Evolutionary conservation across 2,113 vertebrate genomes (phyloP).

Genomic region (Cheirogaleus medius): DNA sequence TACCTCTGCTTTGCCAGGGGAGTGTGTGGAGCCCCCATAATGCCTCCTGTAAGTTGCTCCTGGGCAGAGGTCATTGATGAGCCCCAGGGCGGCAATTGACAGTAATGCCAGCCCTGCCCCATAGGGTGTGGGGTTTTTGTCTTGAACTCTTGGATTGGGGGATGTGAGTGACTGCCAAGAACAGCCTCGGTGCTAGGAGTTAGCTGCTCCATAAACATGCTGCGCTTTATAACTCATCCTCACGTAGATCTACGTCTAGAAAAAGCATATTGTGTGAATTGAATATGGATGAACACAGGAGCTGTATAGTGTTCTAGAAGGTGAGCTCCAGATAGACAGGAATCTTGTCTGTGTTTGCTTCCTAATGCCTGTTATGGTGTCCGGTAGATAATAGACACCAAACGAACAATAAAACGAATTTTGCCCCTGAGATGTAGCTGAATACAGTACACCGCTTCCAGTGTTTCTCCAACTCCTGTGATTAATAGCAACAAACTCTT

Average conservation of each 20-base stretch:
- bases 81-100: background rate
- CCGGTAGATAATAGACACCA: background rate
- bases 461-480: background rate
- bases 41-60: background rate
- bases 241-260: background rate
- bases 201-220: background rate
- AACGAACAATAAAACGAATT: background rate
- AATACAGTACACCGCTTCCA: background rate
- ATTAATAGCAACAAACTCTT: background rate
- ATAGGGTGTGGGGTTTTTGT: background rate
- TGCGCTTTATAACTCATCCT: background rate
- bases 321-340: background rate
- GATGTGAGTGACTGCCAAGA: too few relatives aligned
- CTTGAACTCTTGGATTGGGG: background rate
- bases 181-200: background rate
- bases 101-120: background rate
- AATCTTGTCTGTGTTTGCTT: background rate
- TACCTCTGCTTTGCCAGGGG: background rate
- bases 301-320: background rate
- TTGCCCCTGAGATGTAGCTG: background rate
- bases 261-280: background rate
- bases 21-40: rapidly evolving
- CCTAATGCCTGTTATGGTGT: background rate
- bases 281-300: background rate
- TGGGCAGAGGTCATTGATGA: background rate